Evolutionary conservation across 2,797 vertebrate species (phyloP), one percentile per base, ranked within the genome.

Genomic region (Acipenser transmontanus): DNA sequence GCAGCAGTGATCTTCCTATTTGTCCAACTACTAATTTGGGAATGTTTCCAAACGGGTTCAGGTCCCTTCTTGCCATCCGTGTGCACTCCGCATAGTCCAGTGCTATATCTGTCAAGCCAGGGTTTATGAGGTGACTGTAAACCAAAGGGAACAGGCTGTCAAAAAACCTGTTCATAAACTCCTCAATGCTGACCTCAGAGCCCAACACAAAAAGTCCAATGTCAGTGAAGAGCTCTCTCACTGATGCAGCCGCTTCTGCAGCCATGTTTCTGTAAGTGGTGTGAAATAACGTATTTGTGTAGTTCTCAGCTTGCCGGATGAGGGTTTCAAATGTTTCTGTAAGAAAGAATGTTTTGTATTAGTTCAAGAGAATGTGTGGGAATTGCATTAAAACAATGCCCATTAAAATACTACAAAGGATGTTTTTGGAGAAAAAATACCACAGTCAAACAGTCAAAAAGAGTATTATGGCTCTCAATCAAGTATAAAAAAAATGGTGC

Each of bases 161-260:
- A 34, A 96, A 95, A 82, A 95, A 94, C 56, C 87, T 85, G 56
- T 91, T 89, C 6, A 93, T 84, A 9, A 84, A 78, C 67, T 92
- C 88, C 47, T 92, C 92, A 0, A 87, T 77, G 63, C 73, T 85
- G 66, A 89, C 6, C 1, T 95, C 93, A 0, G 87, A 85, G 0
- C 93, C 94, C 80, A 97, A 84, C 51, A 96, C 62, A 69, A 93
- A 96, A 64, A 96, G 92, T 47, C 89, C 79, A 0, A 93, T 73
- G 7, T 93, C 91, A 0, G 91, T 91, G 78, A 97, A 95, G 75
- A 97, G 84, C 67, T 95, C 93, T 62, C 72, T 81, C 63, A 95
- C 70, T 0, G 67, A 69, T 47, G 75, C 72, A 0, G 64, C 61
- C 0, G 88, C 85, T 66, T 88, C 85, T 8, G 80, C 74, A 8